Evolutionary conservation across 2,113 vertebrate species (phyloP).

Genomic region (Mormyrus iriodes): DNA sequence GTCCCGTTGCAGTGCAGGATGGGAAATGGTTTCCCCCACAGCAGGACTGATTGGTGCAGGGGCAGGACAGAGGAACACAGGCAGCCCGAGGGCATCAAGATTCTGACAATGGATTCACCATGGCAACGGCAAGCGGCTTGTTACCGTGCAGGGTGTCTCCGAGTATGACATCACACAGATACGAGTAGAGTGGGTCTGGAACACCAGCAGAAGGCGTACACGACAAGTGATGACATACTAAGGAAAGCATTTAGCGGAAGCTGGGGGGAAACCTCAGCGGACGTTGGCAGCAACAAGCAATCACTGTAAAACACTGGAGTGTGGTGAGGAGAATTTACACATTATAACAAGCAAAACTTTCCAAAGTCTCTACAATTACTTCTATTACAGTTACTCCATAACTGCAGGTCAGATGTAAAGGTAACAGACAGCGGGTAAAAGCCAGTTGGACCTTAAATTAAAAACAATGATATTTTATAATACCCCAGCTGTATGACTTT

Average conservation of each 20-base stretch:
- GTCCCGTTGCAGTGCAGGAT: not conserved
- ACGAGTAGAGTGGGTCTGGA: not conserved
- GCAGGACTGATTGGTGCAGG: not conserved
- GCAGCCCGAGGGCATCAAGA: not conserved
- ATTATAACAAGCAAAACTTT: constrained; percentile 1
- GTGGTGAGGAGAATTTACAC: not conserved
- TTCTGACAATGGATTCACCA: constrained; percentile 7
- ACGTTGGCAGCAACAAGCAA: not conserved
- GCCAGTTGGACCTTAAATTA: not conserved
- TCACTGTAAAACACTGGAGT: not conserved
- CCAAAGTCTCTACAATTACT: not conserved
- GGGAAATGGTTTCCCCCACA: not conserved
- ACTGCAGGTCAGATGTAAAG: not conserved
- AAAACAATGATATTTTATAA: not conserved
- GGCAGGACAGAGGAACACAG: not conserved
- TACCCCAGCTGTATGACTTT: not conserved
- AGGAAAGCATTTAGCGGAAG: not conserved
- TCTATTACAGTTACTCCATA: not conserved
- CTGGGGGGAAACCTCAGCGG: not conserved
- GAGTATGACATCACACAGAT: not conserved
- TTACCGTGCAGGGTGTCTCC: not conserved
- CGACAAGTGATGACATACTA: not conserved
- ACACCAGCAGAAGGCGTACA: not conserved
- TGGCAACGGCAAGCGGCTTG: constrained; percentile 18
- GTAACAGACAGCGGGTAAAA: not conserved